These are phyloP conservation scores for Cosmopolites sordidus DNA, from an alignment of 2,888 invertebrate genomes.

Conservation along the genomic window DNA sequence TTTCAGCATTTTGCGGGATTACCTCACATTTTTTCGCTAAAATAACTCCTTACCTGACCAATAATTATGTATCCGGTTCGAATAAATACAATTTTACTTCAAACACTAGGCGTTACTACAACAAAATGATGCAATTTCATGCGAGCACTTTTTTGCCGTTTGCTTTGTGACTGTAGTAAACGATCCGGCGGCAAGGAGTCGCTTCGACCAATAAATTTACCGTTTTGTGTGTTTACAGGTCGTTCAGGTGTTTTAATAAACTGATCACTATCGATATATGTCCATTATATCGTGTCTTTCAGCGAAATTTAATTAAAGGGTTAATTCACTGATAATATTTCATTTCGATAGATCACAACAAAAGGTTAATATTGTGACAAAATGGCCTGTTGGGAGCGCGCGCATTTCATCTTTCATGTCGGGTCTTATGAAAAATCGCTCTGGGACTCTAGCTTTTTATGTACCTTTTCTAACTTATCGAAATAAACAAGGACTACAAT, in stretches of 20 bases:
- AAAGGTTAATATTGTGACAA: slow-evolving; percentile 51
- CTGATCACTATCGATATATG: no score
- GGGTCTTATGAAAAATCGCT: slow-evolving; percentile 1
- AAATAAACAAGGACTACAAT: background rate
- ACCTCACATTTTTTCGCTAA: slow-evolving; percentile 35
- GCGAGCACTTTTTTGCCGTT: slow-evolving; percentile 30
- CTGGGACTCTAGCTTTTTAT: background rate
- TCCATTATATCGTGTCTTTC: background rate
- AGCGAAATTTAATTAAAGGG: slow-evolving; percentile 8
- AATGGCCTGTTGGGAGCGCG: slow-evolving; percentile 47
- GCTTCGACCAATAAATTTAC: slow-evolving; percentile 18
- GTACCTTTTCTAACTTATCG: background rate
- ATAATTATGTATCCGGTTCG: slow-evolving; percentile 25
- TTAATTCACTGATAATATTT: slow-evolving; percentile 37
- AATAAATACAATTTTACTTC: slow-evolving; percentile 33
- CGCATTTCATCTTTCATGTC: slow-evolving; percentile 32
- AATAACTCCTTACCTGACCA: slow-evolving; percentile 30
- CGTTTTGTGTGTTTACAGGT: slow-evolving; percentile 15
- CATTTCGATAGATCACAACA: slow-evolving; percentile 49
- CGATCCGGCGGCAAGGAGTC: slow-evolving; percentile 39
- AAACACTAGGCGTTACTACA: slow-evolving; percentile 35
- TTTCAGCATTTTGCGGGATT: slow-evolving; percentile 54
- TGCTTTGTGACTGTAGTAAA: slow-evolving; percentile 23
- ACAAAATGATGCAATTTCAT: slow-evolving; percentile 36
- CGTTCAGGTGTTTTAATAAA: background rate